phyloP scores from a whole-genome alignment of 2,113 vertebrate species.

The Nothobranchius furzeri region DNA sequence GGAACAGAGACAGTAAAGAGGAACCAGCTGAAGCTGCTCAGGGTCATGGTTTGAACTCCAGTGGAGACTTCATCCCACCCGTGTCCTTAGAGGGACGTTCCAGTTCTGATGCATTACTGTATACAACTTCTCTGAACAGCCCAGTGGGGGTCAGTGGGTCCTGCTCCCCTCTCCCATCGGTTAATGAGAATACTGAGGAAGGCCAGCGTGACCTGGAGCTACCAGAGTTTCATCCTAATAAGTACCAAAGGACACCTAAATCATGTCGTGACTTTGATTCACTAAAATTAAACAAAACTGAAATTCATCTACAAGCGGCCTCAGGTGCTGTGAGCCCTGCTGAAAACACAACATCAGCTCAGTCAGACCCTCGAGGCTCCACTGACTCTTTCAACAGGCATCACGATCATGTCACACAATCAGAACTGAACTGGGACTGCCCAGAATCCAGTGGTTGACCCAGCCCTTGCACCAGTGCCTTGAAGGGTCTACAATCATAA shows the following conservation, averaged over 20 bases:
- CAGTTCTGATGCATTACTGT: neutral
- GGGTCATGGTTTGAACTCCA: constrained; percentile 51
- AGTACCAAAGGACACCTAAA: neutral
- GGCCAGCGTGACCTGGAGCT: neutral
- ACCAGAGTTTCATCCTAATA: neutral
- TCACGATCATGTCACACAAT: constrained; percentile 4
- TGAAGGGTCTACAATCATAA: constrained; percentile 24
- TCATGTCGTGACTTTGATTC: constrained; percentile 6
- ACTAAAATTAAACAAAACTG: constrained; percentile 5
- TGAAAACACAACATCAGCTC: neutral
- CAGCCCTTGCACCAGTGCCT: constrained; percentile 52
- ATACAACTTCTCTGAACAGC: constrained; percentile 5
- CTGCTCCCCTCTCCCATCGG: neutral
- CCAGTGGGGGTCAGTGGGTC: neutral
- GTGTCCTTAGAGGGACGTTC: neutral
- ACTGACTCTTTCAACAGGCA: neutral
- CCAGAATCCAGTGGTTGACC: neutral
- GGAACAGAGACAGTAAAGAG: constrained; percentile 1
- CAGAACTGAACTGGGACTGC: constrained; percentile 7
- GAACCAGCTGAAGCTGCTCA: constrained; percentile 2
- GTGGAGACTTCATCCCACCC: constrained; percentile 59
- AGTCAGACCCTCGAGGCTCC: constrained; percentile 16
- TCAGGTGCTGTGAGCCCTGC: neutral
- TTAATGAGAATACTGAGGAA: neutral
- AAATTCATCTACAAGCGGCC: neutral